A percentile compares a stretch with the other conserved stretches of the same genome.
Conservation (phyloP, 2,797 vertebrate genomes). For the Agapornis canus region DNA sequence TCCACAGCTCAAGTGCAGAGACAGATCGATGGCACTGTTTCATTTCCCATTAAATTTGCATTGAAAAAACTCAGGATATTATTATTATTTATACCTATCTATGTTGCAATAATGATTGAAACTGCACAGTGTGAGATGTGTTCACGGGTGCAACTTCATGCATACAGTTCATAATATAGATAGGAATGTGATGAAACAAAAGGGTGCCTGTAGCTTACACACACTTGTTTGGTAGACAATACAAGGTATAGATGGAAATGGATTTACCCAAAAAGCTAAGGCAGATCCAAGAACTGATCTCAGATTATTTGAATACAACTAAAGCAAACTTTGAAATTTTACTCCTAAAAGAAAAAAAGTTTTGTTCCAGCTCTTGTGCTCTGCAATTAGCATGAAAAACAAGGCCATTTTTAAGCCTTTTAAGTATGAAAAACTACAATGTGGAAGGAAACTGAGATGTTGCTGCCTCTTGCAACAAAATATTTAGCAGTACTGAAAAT, state of each 20-base stretch:
- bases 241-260: background rate
- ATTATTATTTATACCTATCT: background rate
- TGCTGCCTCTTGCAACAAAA: background rate
- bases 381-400: background rate
- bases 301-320: background rate
- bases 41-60: background rate
- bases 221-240: background rate
- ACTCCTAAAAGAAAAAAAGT: background rate
- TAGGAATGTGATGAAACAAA: background rate
- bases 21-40: background rate
- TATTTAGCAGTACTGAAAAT: background rate
- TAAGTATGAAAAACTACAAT: background rate
- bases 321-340: background rate
- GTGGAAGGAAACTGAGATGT: background rate
- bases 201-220: background rate
- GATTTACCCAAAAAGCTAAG: background rate
- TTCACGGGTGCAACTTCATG: rapidly evolving
- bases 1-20: background rate
- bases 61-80: background rate
- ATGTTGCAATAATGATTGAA: background rate
- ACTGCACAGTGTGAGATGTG: background rate
- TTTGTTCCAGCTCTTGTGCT: background rate
- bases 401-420: background rate
- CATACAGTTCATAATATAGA: background rate
- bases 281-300: background rate